phyloP scores from a whole-genome alignment of 2,797 vertebrate species.

The Lutjanus argentimaculatus region DNA sequence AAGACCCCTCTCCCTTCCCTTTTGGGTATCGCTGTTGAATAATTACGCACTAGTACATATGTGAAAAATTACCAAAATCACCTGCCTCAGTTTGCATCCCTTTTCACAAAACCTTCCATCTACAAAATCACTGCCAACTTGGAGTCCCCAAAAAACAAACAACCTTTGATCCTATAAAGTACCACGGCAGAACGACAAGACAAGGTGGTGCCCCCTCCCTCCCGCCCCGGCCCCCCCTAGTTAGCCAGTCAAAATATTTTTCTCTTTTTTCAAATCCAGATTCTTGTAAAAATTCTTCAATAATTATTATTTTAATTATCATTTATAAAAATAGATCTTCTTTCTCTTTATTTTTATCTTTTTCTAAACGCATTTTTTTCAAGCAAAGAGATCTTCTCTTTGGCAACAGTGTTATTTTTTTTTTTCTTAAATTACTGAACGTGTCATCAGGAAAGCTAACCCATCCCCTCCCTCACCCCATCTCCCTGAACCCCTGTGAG shows the following conservation, averaged over 20 bases:
- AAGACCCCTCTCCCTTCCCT: conserved; percentile 96
- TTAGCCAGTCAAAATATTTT: conserved; percentile 99
- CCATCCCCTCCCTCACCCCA: conserved; percentile 92
- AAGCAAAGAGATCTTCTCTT: conserved; percentile 99
- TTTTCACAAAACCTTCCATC: conserved; percentile 94
- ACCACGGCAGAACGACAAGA: conserved; percentile 99
- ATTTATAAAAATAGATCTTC: conserved; percentile 99
- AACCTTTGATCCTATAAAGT: conserved; percentile 99
- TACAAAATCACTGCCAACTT: conserved; percentile 99
- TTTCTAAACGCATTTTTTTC: conserved; percentile 98
- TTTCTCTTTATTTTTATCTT: conserved; percentile 97
- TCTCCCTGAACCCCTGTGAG: conserved; percentile 93
- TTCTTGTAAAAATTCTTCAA: conserved; percentile 99
- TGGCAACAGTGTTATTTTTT: conserved; percentile 97
- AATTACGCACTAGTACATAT: conserved; percentile 95
- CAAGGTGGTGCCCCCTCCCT: conserved; percentile 95
- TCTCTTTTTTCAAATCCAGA: conserved; percentile 99
- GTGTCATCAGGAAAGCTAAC: conserved; percentile 96
- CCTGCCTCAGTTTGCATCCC: conserved; percentile 94
- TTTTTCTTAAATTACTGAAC: conserved; percentile 95
- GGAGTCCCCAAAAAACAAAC: conserved; percentile 96
- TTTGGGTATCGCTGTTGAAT: conserved; percentile 94
- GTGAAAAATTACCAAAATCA: conserved; percentile 99
- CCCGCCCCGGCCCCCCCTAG: conserved; percentile 91
- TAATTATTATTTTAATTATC: conserved; percentile 92